Conservation (phyloP, 2,113 vertebrate genomes). For the Geococcyx californianus region DNA sequence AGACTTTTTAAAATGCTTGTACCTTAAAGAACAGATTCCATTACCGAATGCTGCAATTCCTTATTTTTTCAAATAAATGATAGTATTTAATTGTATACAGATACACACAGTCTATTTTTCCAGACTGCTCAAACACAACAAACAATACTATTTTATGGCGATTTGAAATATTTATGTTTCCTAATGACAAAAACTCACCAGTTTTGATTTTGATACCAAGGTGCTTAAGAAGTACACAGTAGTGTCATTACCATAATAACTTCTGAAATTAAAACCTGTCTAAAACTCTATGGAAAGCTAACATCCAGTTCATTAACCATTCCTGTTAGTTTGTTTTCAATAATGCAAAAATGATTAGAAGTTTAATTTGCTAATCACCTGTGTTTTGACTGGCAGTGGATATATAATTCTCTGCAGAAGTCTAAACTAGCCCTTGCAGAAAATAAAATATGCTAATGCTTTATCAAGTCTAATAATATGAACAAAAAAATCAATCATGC, state of each 20-base stretch:
- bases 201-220: slow-evolving; percentile 75
- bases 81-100: slow-evolving; percentile 54
- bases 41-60: background rate
- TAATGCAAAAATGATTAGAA: slow-evolving; percentile 84
- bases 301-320: slow-evolving; percentile 84
- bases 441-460: slow-evolving; percentile 78
- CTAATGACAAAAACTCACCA: slow-evolving; percentile 73
- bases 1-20: background rate
- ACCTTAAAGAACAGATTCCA: slow-evolving; percentile 17
- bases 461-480: slow-evolving; percentile 77
- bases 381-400: slow-evolving; percentile 81
- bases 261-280: slow-evolving; percentile 84
- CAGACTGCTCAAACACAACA: slow-evolving; percentile 63
- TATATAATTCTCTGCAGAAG: slow-evolving; percentile 81
- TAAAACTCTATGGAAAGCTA: slow-evolving; percentile 84
- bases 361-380: slow-evolving; percentile 85
- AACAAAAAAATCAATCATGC: slow-evolving; percentile 75
- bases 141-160: slow-evolving; percentile 70
- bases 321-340: slow-evolving; percentile 83
- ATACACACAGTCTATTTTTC: slow-evolving; percentile 50
- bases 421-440: slow-evolving; percentile 83
- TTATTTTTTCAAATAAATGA: slow-evolving; percentile 37
- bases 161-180: slow-evolving; percentile 78
- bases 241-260: slow-evolving; percentile 81
- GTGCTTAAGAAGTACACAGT: slow-evolving; percentile 77